These are phyloP conservation scores for Podarcis cretensis DNA, from an alignment of 2,113 vertebrate species.

Conservation along the genomic window DNA sequence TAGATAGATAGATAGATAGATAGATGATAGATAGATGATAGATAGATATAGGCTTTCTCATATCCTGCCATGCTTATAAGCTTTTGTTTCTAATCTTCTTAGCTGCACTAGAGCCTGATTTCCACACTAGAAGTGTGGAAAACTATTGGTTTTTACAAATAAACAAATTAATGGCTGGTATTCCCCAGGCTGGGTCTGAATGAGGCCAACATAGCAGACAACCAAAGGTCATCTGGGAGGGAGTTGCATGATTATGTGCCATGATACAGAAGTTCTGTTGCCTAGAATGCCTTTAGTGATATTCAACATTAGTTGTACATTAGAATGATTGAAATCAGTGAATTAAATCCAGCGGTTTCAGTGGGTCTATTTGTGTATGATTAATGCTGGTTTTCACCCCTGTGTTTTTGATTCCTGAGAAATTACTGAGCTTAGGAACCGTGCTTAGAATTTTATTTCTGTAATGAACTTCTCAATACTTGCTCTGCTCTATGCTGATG, in stretches of 20 bases:
- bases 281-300: not conserved
- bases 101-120: not conserved
- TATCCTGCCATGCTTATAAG: not conserved
- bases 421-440: not conserved
- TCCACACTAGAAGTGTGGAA: not conserved
- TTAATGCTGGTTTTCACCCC: too few relatives aligned
- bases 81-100: not conserved
- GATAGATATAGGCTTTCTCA: not conserved
- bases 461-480: conserved; percentile 12
- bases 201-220: too few relatives aligned
- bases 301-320: too few relatives aligned
- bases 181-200: not conserved
- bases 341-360: too few relatives aligned
- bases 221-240: too few relatives aligned
- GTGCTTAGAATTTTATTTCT: not conserved
- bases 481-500: not conserved
- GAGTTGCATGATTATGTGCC: not conserved
- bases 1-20: too few relatives aligned
- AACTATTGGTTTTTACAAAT: not conserved
- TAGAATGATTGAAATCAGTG: too few relatives aligned
- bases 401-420: not conserved
- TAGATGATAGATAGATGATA: too few relatives aligned
- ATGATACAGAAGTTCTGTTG: not conserved
- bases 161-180: not conserved
- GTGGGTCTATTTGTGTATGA: too few relatives aligned